Conservation (phyloP, 1,140 invertebrate genomes). For the Eulimnadia texana region DNA sequence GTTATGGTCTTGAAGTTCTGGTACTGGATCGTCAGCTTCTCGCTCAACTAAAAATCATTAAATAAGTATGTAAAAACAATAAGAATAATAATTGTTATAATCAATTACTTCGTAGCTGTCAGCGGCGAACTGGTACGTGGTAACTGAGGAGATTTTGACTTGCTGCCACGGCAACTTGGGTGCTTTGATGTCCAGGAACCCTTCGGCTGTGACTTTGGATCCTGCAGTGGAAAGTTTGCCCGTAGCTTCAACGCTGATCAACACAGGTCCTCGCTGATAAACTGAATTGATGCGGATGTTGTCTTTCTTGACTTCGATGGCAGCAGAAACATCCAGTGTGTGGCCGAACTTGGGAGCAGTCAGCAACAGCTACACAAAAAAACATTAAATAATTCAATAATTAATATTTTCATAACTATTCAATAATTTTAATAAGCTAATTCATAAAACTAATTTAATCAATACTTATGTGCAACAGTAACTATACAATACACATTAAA, state of each 20-base stretch:
- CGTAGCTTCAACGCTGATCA: slow-evolving; percentile 8
- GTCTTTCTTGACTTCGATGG: slow-evolving; percentile 8
- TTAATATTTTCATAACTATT: too few species aligned
- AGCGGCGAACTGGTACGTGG: background rate
- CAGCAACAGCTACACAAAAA: background rate
- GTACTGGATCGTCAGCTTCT: slow-evolving; percentile 13
- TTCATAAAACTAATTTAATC: background rate
- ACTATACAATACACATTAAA: too few species aligned
- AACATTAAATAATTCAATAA: too few species aligned
- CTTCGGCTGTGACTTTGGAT: slow-evolving; percentile 8
- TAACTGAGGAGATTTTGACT: slow-evolving; percentile 7
- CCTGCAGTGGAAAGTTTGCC: slow-evolving; percentile 4
- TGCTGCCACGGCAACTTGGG: slow-evolving; percentile 13
- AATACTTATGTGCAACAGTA: too few species aligned
- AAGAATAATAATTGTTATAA: background rate
- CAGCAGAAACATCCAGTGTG: slow-evolving; percentile 10
- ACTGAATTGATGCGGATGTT: slow-evolving; percentile 1
- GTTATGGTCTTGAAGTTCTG: slow-evolving; percentile 3
- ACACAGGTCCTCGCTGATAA: slow-evolving; percentile 9
- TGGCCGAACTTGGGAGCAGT: slow-evolving; percentile 12
- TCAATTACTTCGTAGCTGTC: slow-evolving; percentile 11
- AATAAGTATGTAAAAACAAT: background rate
- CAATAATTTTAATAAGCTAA: background rate
- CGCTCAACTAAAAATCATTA: background rate
- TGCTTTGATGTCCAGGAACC: slow-evolving; percentile 13